These are phyloP conservation scores for Drosophila neutralis DNA, from an alignment of 2,888 invertebrate species.

Conservation along the genomic window DNA sequence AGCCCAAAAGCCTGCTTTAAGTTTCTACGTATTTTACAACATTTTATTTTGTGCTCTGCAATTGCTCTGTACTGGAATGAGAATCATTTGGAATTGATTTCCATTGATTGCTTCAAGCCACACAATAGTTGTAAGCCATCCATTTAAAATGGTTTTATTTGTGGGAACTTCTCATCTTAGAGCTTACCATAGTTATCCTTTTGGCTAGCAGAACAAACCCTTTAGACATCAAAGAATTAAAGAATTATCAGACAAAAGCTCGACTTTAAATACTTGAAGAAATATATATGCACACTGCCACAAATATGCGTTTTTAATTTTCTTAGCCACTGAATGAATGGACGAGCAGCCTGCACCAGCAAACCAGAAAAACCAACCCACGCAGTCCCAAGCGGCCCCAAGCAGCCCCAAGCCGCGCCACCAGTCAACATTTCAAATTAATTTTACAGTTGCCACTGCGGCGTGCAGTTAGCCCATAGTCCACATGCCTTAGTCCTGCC, in stretches of 20 bases:
- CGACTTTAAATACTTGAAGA: constrained; percentile 54
- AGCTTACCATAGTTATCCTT: neutral
- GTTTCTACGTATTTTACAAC: neutral
- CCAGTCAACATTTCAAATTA: constrained; percentile 70
- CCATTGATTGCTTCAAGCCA: neutral
- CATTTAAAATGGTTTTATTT: neutral
- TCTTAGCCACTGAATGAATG: constrained; percentile 13
- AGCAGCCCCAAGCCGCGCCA: neutral
- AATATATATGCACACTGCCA: constrained; percentile 35
- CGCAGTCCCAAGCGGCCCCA: neutral
- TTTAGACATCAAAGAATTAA: neutral
- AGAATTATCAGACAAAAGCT: constrained; percentile 33
- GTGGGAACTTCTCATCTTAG: neutral
- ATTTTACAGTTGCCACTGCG: constrained; percentile 70
- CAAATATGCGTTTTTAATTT: constrained; percentile 32
- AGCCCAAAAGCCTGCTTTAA: constrained; percentile 5
- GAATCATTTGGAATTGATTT: neutral
- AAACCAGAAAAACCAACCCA: neutral
- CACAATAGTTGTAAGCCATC: neutral
- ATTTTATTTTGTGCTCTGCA: neutral
- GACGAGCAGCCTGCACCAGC: neutral
- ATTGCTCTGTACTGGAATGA: neutral
- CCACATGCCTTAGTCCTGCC: constrained; percentile 18
- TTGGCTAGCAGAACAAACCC: neutral
- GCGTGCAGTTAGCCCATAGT: constrained; percentile 39